Evolutionary conservation across 2,888 invertebrate species (phyloP).

Genomic region (Leucophenga montana): DNA sequence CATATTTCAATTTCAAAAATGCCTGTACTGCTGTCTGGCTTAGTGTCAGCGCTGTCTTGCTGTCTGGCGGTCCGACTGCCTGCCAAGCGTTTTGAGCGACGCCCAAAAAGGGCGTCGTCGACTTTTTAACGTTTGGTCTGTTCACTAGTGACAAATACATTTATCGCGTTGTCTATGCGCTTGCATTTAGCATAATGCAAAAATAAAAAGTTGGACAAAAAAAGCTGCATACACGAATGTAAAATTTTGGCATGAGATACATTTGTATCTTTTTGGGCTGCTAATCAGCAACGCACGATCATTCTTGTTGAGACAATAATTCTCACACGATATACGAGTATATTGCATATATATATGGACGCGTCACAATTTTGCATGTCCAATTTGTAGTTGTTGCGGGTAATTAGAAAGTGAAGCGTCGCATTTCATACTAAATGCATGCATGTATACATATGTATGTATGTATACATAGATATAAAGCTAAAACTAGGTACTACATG

Average conservation of each 20-base stretch:
- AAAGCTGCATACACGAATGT: no score
- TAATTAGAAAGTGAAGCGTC: constrained; percentile 3
- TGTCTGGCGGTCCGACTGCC: not conserved
- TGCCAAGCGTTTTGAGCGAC: not conserved
- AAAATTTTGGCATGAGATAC: constrained; percentile 1
- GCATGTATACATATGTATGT: no score
- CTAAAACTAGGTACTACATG: no score
- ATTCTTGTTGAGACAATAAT: no score
- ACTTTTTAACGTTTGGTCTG: not conserved
- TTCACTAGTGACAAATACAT: constrained; percentile 5
- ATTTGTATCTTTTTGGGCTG: not conserved
- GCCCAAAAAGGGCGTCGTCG: not conserved
- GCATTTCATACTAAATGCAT: no score
- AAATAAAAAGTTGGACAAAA: no score
- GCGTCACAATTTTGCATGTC: constrained; percentile 9
- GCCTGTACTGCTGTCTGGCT: not conserved
- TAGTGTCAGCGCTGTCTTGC: constrained; percentile 4
- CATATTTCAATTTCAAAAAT: not conserved
- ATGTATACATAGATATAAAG: not conserved
- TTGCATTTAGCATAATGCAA: not conserved
- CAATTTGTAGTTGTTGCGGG: constrained; percentile 13
- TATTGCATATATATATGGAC: not conserved
- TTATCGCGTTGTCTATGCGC: constrained; percentile 12
- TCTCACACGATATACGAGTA: no score
- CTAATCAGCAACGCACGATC: not conserved